Evolutionary conservation across 2,888 invertebrate species (phyloP), one percentile per base, ranked within the genome.

Genomic region (Eledona agricola): DNA sequence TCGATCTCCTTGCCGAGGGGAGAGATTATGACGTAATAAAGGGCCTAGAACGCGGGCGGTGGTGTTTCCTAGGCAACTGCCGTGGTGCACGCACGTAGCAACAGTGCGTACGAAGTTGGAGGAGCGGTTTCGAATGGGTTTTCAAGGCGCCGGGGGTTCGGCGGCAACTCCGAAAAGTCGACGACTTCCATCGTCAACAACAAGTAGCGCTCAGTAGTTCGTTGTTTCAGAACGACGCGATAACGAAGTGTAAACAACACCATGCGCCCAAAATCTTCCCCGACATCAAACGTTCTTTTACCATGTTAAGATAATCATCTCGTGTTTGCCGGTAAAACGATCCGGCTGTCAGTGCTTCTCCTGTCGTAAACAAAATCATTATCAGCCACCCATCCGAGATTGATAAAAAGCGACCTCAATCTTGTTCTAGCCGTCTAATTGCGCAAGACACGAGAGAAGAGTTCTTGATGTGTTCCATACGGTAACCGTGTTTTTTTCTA

Each of bases 51-150:
- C 16, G 43, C 28, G 40, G 38, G 32, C 38, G 51, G 37, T 25
- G 23, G 34, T 46, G 58, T 60, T 54, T 56, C 60, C 60, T 56
- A 56, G 60, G 60, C 50, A 58, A 60, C 60, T 53, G 45, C 29
- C 45, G 49, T 51, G 47, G 45, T 43, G 54, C 51, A 60, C 56
- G 60, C 56, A 60, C 60, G 60, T 60, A 60, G 60, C 60, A 60
- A 60, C 60, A 56, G 58, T 58, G 56, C 57, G 59, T 59, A 28
- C 46, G 34, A 22, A 35, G 28, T 26, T 35, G 34, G 10, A 23
- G 32, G 23, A 37, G 28, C 16, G 6, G 34, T 34, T 32, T 37
- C 35, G 37, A 47, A n/a, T n/a, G n/a, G n/a, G n/a, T n/a, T n/a
- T n/a, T n/a, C n/a, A n/a, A n/a, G n/a, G n/a, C n/a, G n/a, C n/a